Conservation (phyloP, 2,113 vertebrate species). For the Chaenogobius annularis region DNA sequence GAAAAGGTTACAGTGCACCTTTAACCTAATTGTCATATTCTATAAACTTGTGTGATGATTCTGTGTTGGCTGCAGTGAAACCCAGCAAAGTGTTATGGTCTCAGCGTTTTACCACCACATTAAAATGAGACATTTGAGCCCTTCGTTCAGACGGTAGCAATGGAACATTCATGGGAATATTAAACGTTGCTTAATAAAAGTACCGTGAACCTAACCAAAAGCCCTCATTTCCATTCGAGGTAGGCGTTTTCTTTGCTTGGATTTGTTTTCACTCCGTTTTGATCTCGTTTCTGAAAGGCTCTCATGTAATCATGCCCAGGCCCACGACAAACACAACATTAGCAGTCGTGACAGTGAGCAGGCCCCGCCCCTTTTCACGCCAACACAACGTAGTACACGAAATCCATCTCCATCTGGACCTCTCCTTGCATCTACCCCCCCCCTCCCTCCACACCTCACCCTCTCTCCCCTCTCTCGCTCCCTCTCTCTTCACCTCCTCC, state of each 20-base stretch:
- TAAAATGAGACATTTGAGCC: too few relatives aligned
- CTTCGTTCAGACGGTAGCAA: too few relatives aligned
- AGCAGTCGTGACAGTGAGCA: conserved; percentile 29
- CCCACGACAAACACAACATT: conserved; percentile 13
- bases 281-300: background rate
- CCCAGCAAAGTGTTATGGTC: too few relatives aligned
- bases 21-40: too few relatives aligned
- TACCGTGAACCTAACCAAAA: too few relatives aligned
- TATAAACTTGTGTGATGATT: too few relatives aligned
- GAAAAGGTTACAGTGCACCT: too few relatives aligned
- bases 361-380: conserved; percentile 39
- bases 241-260: background rate
- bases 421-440: background rate
- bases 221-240: background rate
- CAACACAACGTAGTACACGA: conserved; percentile 48
- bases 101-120: too few relatives aligned
- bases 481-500: background rate
- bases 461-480: background rate
- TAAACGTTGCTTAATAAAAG: too few relatives aligned
- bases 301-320: background rate
- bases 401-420: conserved; percentile 64
- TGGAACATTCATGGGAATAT: too few relatives aligned
- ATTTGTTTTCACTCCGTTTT: background rate
- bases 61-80: too few relatives aligned
- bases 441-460: background rate